Evolutionary conservation across 2,113 vertebrate species (phyloP), one percentile per base, ranked within the genome.

Genomic region (Myiozetetes cayanensis): DNA sequence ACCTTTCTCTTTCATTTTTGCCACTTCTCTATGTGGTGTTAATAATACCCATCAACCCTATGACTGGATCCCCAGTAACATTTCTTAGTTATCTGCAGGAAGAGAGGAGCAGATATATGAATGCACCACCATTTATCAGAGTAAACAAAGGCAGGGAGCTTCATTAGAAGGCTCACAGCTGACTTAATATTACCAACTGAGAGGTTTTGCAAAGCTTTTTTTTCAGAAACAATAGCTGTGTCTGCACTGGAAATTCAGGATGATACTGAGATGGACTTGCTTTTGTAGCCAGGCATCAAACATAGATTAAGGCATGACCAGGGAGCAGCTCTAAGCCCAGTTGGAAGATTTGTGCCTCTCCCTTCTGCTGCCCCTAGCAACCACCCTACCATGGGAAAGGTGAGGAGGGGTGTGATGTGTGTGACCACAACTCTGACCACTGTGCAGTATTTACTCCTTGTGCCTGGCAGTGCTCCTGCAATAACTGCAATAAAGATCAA

Each of bases 111-210:
- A 70, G 83, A 83, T 77, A 77, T 53, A 55, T 61, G 62, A 86
- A 89, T 77, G 65, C 79, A 52, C 6, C 7, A 28, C 63, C 86
- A 88, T 83, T 92, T 93, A 73, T 94, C 92, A 73, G 71, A 30
- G 35, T 17, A 50, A 94, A 78, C 61, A 84, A 94, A 85, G 44
- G 66, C 91, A 89, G 63, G 41, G 73, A 95, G 77, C 58, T 82
- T 94, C 58, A 87, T 89, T 93, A 91, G 91, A 91, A 78, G 49
- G 68, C 56, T 91, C 81, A 75, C 18, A 50, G 81, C 19, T 77
- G 47, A 89, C 81, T 93, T 85, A 86, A 85, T 94, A 87, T 85
- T 86, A 44, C 68, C 73, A 85, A 41, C 68, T 50, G 13, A 70
- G 80, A 87, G 39, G 39, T 94, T 87, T 87, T 78, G 72, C 56